phyloP scores from a whole-genome alignment of 2,888 invertebrate species.

The Amblyjoppa proteus region DNA sequence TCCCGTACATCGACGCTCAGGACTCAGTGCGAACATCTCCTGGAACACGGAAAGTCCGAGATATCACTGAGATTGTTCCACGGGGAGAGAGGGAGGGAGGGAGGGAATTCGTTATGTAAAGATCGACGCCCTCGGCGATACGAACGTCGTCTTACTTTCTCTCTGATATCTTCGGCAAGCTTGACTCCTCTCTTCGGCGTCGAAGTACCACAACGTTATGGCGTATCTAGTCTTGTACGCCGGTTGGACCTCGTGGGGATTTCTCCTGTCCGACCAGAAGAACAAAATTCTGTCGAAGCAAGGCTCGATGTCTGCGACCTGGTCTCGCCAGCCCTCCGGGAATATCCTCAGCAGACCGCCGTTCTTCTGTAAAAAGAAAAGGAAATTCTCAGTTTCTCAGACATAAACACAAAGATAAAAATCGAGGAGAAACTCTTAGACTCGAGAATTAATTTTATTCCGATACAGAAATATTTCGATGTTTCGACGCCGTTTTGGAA shows the following conservation, averaged over 20 bases:
- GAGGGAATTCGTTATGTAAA: constrained; percentile 48
- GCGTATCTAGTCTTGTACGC: constrained; percentile 95
- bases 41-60: constrained; percentile 68
- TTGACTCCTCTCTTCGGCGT: constrained; percentile 92
- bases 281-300: constrained; percentile 97
- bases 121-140: constrained; percentile 43
- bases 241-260: constrained; percentile 98
- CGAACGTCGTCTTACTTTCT: constrained; percentile 84
- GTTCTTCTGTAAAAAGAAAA: constrained; percentile 82
- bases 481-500: not conserved
- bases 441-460: not conserved
- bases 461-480: not conserved
- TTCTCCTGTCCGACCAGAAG: constrained; percentile 98
- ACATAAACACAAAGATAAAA: not conserved
- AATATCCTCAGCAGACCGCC: constrained; percentile 97
- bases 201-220: constrained; percentile 97
- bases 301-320: constrained; percentile 96
- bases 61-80: constrained; percentile 40
- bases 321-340: constrained; percentile 93
- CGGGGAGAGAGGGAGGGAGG: not conserved
- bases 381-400: not conserved
- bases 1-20: constrained; percentile 46
- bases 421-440: not conserved
- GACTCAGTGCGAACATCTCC: constrained; percentile 73
- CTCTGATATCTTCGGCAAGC: constrained; percentile 88